Percentiles rank a stretch among this genome's conserved stretches.
Conservation (phyloP, 2,888 invertebrate genomes). For the Leuctra nigra region DNA sequence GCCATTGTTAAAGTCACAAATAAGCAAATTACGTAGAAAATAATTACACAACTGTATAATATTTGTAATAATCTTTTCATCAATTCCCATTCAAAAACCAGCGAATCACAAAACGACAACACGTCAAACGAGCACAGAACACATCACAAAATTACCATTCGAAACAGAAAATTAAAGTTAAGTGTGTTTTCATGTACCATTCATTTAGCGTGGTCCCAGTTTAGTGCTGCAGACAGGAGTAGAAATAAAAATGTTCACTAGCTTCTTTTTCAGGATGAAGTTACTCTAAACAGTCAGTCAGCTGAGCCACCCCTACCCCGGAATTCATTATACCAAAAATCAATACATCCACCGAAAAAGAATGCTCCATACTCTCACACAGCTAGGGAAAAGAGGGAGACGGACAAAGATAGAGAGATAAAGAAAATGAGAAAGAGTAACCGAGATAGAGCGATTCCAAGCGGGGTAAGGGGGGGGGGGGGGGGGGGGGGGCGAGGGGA, state of each 20-base stretch:
- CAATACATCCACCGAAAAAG: conserved; percentile 26
- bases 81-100: no score
- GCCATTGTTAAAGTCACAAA: no score
- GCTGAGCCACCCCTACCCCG: conserved; percentile 18
- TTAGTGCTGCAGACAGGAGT: no score
- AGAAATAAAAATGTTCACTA: conserved; percentile 3
- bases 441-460: conserved; percentile 11
- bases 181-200: conserved; percentile 7
- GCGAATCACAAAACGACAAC: no score
- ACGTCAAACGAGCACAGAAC: no score
- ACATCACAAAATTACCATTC: background rate
- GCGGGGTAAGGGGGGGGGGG: conserved; percentile 8
- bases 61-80: no score
- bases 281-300: background rate
- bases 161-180: background rate
- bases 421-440: conserved; percentile 12
- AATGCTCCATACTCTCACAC: conserved; percentile 11
- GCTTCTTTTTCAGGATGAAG: background rate
- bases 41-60: no score
- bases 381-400: conserved; percentile 2
- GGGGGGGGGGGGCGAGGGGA: conserved; percentile 16
- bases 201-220: conserved; percentile 2
- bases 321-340: conserved; percentile 28
- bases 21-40: no score
- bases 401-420: conserved; percentile 15